A percentile compares a stretch with the other conserved stretches of the same genome.
These are phyloP conservation scores for Spisula subtruncata DNA, from an alignment of 2,888 invertebrate species.

Conservation along the genomic window DNA sequence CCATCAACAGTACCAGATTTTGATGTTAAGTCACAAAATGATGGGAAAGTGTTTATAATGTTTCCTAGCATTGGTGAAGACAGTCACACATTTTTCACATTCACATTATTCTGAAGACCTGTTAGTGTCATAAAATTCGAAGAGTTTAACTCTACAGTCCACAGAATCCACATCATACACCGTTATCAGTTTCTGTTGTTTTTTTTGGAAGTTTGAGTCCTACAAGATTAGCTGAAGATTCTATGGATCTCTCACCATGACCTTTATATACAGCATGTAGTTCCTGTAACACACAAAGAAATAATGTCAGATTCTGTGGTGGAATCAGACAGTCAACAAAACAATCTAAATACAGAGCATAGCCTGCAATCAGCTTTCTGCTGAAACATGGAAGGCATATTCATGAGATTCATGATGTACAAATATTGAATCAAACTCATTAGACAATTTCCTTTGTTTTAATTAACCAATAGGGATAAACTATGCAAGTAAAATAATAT, in stretches of 20 bases:
- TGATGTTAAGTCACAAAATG: not conserved
- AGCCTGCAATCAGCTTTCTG: too few species aligned
- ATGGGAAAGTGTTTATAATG: not conserved
- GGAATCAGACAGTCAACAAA: too few species aligned
- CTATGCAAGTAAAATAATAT: not conserved
- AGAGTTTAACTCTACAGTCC: not conserved
- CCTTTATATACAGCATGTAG: conserved; percentile 93
- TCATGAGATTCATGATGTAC: not conserved
- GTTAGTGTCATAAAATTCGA: not conserved
- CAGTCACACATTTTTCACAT: not conserved
- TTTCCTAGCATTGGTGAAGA: not conserved
- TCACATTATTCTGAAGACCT: not conserved
- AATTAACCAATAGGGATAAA: not conserved
- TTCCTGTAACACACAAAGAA: conserved; percentile 88
- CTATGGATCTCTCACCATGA: conserved; percentile 92
- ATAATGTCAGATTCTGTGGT: too few species aligned
- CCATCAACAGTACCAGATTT: too few species aligned
- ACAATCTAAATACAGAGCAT: too few species aligned
- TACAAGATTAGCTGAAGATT: conserved; percentile 94
- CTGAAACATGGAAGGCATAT: too few species aligned
- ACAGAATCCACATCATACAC: not conserved
- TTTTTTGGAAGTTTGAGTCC: conserved; percentile 93
- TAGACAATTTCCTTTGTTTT: not conserved
- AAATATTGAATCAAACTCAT: not conserved
- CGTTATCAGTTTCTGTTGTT: conserved; percentile 40